Evolutionary conservation across 2,113 vertebrate species (phyloP).

Genomic region (Melanocharis versteri): DNA sequence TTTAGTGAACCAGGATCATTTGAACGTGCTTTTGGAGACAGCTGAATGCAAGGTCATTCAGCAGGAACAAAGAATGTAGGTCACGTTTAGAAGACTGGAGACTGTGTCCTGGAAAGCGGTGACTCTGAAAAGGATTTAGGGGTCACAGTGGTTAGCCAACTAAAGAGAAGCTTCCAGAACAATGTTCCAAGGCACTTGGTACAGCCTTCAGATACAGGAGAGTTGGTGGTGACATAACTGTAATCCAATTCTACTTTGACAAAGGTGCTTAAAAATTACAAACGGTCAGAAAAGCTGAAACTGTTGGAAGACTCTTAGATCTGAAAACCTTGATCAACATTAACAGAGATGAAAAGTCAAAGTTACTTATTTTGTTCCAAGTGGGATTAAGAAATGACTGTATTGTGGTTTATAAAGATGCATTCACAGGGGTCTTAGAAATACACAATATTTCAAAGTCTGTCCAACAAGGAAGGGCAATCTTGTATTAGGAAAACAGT

Average conservation of each 20-base stretch:
- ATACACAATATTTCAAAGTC: background rate
- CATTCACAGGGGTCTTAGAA: background rate
- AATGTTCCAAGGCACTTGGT: background rate
- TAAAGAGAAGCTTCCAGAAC: constrained; percentile 6
- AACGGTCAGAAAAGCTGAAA: background rate
- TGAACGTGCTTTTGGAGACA: constrained; percentile 31
- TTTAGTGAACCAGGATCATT: background rate
- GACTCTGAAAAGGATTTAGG: constrained; percentile 52
- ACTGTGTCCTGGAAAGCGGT: constrained; percentile 47
- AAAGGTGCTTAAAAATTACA: background rate
- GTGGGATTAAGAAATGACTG: background rate
- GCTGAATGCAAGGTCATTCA: constrained; percentile 57
- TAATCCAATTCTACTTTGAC: background rate
- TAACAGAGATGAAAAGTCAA: background rate
- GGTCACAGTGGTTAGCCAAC: constrained; percentile 29
- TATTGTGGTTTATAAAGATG: background rate
- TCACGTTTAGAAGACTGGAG: constrained; percentile 41
- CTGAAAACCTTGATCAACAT: background rate
- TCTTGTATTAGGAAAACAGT: background rate
- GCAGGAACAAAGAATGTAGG: constrained; percentile 63
- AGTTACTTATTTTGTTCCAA: background rate
- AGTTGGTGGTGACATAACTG: background rate
- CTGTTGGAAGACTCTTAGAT: background rate
- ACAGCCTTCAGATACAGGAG: background rate
- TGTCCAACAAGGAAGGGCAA: background rate